Base-by-base conservation (phyloP, 2,888 invertebrate genomes). In the Euzophera pinguis region DNA sequence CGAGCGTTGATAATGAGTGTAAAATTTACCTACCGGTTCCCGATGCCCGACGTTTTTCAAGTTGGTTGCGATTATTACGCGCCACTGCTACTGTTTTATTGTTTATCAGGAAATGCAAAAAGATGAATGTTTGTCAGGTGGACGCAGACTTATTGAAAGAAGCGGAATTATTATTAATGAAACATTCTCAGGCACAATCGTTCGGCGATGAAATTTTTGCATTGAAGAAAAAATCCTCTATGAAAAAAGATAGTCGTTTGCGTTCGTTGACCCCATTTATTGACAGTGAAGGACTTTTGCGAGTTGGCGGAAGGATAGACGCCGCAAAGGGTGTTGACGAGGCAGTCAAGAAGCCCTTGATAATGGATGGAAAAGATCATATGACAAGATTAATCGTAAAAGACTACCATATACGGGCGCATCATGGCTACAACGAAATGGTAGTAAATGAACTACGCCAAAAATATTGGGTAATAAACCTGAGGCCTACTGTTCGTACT, bases 371-470 rank as follows among this genome's bases (percentile, higher is more conserved):
- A 0, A 29, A 38, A 8, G 10, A 57, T 17, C 22, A 43, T 9
- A 47, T 53, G 1, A 39, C 55, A n/a, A 38, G 51, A 2, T 37
- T 64, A 1, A 50, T 22, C 22, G 22, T 22, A 3, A 22, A 22
- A 3, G 22, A 59, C 13, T 63, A 62, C 14, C 64, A 64, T 43
- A 16, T 17, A 1, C 50, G 37, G 3, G 53, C 55, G 3, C 51
- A 42, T 4, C 63, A 63, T 29, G 54, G 52, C 8, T 42, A 32
- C 41, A 53, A 62, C 7, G 64, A 61, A 16, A 54, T 43, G 12
- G 60, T 62, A 0, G 52, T 64, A 0, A 64, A 66, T 32, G 57
- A 64, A 7, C 29, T 66, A 32, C 53, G 54, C 13, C 62, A 64
- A 45, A 54, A 51, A 38, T 66, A 63, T 17, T 64, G 62, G 62